phyloP scores from a whole-genome alignment of 53 echinoderm and acorn worm genomes.

The Mesocentrotus franciscanus region DNA sequence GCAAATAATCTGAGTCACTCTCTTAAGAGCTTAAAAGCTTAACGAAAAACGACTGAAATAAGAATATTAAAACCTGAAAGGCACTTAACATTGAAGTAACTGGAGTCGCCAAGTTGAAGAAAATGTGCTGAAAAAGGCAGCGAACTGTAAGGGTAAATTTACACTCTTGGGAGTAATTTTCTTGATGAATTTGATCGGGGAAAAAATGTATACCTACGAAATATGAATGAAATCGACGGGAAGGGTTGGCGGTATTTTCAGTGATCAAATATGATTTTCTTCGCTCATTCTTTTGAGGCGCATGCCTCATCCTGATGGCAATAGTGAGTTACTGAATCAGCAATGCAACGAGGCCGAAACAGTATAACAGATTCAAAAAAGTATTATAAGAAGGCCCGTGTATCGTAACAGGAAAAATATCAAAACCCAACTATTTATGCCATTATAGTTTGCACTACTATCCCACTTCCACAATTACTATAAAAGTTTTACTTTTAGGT shows the following conservation, averaged over 20 bases:
- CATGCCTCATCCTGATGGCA: neutral
- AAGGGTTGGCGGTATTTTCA: neutral
- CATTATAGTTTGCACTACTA: neutral
- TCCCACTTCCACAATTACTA: neutral
- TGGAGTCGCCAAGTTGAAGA: neutral
- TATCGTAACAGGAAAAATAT: neutral
- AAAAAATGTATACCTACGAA: constrained; percentile 34
- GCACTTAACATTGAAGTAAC: neutral
- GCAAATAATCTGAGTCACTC: neutral
- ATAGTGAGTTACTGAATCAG: neutral
- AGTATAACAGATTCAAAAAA: no score
- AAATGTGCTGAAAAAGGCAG: constrained; percentile 27
- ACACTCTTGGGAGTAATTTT: constrained; percentile 44
- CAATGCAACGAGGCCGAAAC: neutral
- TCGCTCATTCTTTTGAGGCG: neutral
- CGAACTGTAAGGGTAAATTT: constrained; percentile 10
- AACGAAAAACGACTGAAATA: neutral
- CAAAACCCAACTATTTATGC: neutral
- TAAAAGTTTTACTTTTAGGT: neutral
- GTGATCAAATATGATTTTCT: constrained; percentile 41
- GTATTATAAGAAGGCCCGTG: no score
- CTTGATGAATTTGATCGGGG: constrained; percentile 57
- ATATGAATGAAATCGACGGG: constrained; percentile 38
- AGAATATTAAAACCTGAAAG: neutral
- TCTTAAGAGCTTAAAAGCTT: neutral